Evolutionary conservation across 2,113 vertebrate genomes (phyloP), one percentile per base, ranked within the genome.

Genomic region (Echinops telfairi): DNA sequence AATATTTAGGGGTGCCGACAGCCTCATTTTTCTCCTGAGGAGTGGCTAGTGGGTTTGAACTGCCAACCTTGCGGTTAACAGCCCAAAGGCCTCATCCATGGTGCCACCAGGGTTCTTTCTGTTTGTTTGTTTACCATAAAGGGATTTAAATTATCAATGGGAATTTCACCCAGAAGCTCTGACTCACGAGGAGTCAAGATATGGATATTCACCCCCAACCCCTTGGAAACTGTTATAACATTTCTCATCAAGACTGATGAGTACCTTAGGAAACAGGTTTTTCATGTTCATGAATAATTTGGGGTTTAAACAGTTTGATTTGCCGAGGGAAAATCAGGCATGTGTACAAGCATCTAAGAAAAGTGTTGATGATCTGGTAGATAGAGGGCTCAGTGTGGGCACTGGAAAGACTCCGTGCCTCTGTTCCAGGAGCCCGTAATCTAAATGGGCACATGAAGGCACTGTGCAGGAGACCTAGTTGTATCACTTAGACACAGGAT

Each of bases 261-360:
- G 40, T 12, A 89, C 83, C 62, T 84, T 47, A 20, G 83, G 87
- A 73, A 77, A 83, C 16, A 47, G 88, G 15, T 33, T 81, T 68
- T 90, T 88, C 10, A 70, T 68, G 31, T 88, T 82, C 66, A 47
- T 68, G 66, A 78, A 84, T 81, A 82, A 89, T 93, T 89, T 91
- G 84, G 10, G n/a, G 33, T 93, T 96, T 92, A 79, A 73, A 25
- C 38, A 31, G 15, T 89, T 87, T 96, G 84, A 66, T 23, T 90
- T 62, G 4, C 40, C 88, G 43, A 91, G 40, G 27, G 40, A 91
- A 89, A 57, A 57, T 8, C 17, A 79, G 27, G 6, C 8, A 83
- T 57, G 20, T 16, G 20, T 68, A 17, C 11, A 29, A 60, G 40
- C 16, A 57, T 83, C 64, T 27, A 19, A 19, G 17, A 62, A 62